Evolutionary conservation across 2,113 vertebrate genomes (phyloP), one percentile per base, ranked within the genome.

Genomic region (Dasypus novemcinctus): DNA sequence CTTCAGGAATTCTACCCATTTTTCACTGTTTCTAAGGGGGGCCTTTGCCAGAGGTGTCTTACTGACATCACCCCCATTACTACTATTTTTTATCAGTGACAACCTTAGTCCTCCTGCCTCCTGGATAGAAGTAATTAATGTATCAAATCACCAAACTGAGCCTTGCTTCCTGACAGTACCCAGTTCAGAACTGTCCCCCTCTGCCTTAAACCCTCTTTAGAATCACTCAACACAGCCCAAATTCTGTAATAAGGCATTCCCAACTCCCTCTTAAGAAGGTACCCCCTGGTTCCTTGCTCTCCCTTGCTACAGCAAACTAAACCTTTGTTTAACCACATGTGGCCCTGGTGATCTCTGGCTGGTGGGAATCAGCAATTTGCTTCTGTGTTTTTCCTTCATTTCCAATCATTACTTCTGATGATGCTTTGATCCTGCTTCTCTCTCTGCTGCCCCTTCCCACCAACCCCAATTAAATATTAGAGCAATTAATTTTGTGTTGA

Each of bases 341-440:
- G 15, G 17, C 72, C 46, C 52, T 0, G 0, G 4, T 38, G 31
- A n/a, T 52, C n/a, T 68, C 31, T 18, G 3, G 27, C 12, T 18
- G 41, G 18, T 38, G 3, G 59, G 36, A 81, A 52, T 41, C 21
- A 36, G 2, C n/a, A 15, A 2, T 41, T 74, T 5, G 2, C n/a
- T 92, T n/a, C 2, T 0, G 0, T 6, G 54, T 5, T 76, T 25
- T 71, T 8, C 79, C 80, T 82, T 0, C 21, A 15, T 64, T 79
- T 25, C 20, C 7, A 5, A 17, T 8, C 25, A 33, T 54, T 41
- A n/a, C 71, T 63, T 74, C 43, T n/a, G 5, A 29, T 21, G 25
- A 29, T 41, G 2, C 52, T 66, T 31, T 8, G 46, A 46, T 18
- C 21, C 11, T 29, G 46, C 15, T 43, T 61, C n/a, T 38, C 17